Conservation (phyloP, 2,888 invertebrate genomes). For the Eupithecia inturbata region DNA sequence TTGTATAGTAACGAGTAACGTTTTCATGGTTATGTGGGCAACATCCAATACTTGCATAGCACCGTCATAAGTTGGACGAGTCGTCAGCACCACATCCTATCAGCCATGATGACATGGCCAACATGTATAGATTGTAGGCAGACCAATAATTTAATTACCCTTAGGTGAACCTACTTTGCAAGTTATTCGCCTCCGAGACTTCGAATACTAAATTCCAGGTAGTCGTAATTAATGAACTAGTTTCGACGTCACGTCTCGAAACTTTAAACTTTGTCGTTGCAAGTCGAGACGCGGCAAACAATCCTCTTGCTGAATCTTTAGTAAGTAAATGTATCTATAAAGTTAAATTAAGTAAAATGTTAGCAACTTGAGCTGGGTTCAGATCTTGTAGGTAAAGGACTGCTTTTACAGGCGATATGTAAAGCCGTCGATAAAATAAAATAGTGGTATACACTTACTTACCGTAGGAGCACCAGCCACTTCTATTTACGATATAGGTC, state of each 20-base stretch:
- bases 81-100: background rate
- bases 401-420: background rate
- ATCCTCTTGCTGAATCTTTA: background rate
- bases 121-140: background rate
- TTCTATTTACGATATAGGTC: no score
- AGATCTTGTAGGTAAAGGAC: background rate
- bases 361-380: background rate
- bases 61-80: background rate
- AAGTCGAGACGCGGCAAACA: background rate
- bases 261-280: background rate
- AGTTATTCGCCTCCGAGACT: background rate
- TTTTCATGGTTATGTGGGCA: background rate
- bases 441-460: no score
- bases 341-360: background rate
- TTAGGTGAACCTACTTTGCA: background rate
- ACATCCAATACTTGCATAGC: background rate
- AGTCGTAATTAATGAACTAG: background rate
- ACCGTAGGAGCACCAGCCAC: no score
- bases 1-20: no score
- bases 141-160: background rate
- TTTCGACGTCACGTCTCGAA: slow-evolving; percentile 2
- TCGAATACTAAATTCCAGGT: background rate
- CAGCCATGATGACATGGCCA: background rate
- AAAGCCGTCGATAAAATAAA: no score
- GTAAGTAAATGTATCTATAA: background rate